phyloP scores from a whole-genome alignment of 2,797 vertebrate species.

The Parambassis ranga region DNA sequence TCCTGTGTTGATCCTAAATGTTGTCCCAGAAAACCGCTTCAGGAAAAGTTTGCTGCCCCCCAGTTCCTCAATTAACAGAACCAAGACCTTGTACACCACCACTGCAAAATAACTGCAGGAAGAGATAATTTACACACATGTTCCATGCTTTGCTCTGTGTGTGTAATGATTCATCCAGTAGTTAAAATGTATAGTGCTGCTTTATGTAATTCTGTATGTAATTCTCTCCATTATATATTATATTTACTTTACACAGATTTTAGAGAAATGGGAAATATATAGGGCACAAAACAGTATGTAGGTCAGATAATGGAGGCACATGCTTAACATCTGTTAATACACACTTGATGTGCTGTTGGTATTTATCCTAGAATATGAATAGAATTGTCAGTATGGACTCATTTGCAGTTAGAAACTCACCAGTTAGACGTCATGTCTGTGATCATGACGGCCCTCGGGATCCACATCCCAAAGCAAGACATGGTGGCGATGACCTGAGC shows the following conservation, averaged over 20 bases:
- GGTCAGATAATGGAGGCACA: too few relatives aligned
- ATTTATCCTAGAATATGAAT: background rate
- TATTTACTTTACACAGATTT: too few relatives aligned
- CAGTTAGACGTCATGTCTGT: constrained; percentile 88
- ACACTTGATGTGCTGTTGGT: too few relatives aligned
- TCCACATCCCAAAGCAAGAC: constrained; percentile 90
- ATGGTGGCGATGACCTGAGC: constrained; percentile 85
- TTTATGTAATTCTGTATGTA: too few relatives aligned
- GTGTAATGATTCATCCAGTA: constrained; percentile 43
- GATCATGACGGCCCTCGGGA: constrained; percentile 87
- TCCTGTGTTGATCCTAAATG: constrained; percentile 80
- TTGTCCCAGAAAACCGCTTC: constrained; percentile 66
- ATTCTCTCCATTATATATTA: too few relatives aligned
- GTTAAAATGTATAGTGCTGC: background rate
- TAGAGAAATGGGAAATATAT: too few relatives aligned
- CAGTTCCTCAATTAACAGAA: constrained; percentile 85
- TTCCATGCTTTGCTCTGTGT: background rate
- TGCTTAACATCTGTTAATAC: too few relatives aligned
- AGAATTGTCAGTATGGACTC: too few relatives aligned
- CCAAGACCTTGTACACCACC: constrained; percentile 86
- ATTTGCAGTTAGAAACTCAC: too few relatives aligned
- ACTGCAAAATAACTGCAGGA: constrained; percentile 85
- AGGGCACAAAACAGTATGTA: too few relatives aligned
- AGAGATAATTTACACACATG: background rate
- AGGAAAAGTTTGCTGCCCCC: constrained; percentile 81